Conservation (phyloP, 2,888 invertebrate species). For the Amiota minor region DNA sequence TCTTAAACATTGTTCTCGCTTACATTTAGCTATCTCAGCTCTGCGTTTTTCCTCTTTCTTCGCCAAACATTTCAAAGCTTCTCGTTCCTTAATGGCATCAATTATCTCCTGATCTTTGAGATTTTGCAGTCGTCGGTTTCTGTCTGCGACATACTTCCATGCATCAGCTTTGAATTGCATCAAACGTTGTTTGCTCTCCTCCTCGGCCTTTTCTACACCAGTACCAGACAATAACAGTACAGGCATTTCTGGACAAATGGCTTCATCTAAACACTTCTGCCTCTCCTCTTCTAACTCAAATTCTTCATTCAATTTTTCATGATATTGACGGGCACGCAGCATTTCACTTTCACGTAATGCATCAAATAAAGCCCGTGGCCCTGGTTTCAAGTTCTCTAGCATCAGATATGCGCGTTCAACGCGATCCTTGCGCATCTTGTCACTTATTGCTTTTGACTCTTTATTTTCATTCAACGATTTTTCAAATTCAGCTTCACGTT, state of each 20-base stretch:
- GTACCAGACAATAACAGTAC: conserved; percentile 42
- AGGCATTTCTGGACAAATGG: conserved; percentile 44
- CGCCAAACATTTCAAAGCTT: conserved; percentile 35
- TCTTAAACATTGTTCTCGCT: conserved; percentile 41
- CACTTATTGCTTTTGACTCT: conserved; percentile 26
- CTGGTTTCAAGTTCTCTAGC: conserved; percentile 49
- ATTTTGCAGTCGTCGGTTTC: conserved; percentile 29
- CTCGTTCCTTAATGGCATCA: conserved; percentile 44
- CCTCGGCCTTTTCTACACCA: conserved; percentile 37
- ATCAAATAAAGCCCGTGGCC: conserved; percentile 40
- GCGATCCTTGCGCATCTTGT: conserved; percentile 50
- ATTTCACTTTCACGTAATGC: conserved; percentile 49
- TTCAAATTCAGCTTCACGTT: background rate
- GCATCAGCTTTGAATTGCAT: conserved; percentile 35
- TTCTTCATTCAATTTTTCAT: conserved; percentile 44
- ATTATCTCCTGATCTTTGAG: conserved; percentile 34
- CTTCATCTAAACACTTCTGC: conserved; percentile 45
- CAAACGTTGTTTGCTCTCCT: conserved; percentile 44
- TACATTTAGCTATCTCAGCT: conserved; percentile 33
- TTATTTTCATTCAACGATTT: background rate
- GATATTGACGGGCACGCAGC: conserved; percentile 43
- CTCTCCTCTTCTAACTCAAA: conserved; percentile 36
- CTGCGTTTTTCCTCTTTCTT: conserved; percentile 40
- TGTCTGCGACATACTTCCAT: conserved; percentile 48
- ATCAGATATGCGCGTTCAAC: conserved; percentile 47